phyloP scores from a whole-genome alignment of 2,888 invertebrate genomes.

The Cheilosia urbana region DNA sequence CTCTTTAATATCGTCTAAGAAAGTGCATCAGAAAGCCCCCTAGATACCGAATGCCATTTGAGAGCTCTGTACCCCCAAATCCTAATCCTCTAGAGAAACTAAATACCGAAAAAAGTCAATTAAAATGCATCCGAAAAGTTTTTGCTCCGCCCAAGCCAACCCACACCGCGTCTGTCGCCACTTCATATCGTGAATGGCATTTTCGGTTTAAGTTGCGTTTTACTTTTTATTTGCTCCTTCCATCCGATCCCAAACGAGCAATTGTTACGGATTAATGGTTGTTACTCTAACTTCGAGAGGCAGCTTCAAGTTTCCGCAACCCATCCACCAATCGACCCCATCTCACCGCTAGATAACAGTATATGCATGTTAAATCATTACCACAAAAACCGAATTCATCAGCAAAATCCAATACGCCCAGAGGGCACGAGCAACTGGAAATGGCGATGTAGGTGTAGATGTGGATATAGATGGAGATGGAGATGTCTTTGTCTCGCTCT shows the following conservation, averaged over 20 bases:
- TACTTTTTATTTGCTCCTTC: slow-evolving; percentile 16
- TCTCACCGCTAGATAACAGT: slow-evolving; percentile 58
- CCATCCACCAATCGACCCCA: not conserved
- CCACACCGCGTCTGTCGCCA: slow-evolving; percentile 3
- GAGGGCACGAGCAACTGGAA: slow-evolving; percentile 16
- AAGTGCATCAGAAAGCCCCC: slow-evolving; percentile 11
- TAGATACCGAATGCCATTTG: slow-evolving; percentile 36
- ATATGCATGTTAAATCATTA: slow-evolving; percentile 75
- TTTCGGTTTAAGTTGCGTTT: slow-evolving; percentile 58
- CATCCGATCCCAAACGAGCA: slow-evolving; percentile 44
- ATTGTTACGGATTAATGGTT: slow-evolving; percentile 74
- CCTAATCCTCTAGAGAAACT: slow-evolving; percentile 42
- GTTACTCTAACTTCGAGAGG: slow-evolving; percentile 62
- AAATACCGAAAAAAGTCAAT: slow-evolving; percentile 71
- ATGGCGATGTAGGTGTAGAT: not conserved
- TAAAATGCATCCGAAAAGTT: slow-evolving; percentile 74
- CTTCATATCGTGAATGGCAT: slow-evolving; percentile 52
- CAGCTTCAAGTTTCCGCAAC: slow-evolving; percentile 34
- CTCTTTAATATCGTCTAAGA: slow-evolving; percentile 29
- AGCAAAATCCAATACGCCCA: slow-evolving; percentile 71
- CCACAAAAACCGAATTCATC: slow-evolving; percentile 74
- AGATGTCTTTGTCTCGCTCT: slow-evolving; percentile 48
- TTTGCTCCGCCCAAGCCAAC: slow-evolving; percentile 6
- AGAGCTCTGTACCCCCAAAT: not conserved
- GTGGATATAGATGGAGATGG: not conserved